Conservation (phyloP, 2,888 invertebrate genomes). For the Trachelus troglodyta region DNA sequence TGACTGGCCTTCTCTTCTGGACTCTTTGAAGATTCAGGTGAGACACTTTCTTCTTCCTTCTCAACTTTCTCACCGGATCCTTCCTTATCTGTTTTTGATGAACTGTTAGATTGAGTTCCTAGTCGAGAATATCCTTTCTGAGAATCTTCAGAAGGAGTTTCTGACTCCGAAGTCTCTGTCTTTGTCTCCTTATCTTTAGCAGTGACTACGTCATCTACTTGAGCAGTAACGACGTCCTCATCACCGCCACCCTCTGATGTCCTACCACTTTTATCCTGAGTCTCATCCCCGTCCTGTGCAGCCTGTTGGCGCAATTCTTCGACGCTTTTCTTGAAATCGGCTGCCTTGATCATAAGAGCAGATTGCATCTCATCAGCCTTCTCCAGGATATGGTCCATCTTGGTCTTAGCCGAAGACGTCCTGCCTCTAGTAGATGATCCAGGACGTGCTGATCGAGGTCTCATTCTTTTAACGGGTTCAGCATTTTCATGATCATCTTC, state of each 20-base stretch:
- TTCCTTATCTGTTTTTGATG: constrained; percentile 2
- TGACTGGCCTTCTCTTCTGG: constrained; percentile 37
- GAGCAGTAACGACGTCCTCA: neutral
- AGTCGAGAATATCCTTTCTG: constrained; percentile 51
- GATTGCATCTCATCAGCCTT: constrained; percentile 47
- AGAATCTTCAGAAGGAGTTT: constrained; percentile 29
- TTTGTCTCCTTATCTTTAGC: constrained; percentile 16
- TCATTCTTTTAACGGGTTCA: constrained; percentile 40
- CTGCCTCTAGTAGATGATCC: constrained; percentile 18
- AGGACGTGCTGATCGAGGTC: constrained; percentile 29
- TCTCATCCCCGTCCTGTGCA: constrained; percentile 12
- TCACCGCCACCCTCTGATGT: constrained; percentile 14
- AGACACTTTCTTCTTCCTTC: constrained; percentile 39
- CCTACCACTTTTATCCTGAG: neutral
- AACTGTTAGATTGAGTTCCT: constrained; percentile 16
- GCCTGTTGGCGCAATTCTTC: constrained; percentile 48
- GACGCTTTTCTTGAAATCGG: constrained; percentile 40
- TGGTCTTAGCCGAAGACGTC: constrained; percentile 27
- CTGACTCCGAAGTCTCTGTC: neutral
- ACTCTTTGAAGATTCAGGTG: constrained; percentile 54
- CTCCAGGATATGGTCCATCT: constrained; percentile 49
- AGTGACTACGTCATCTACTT: constrained; percentile 10
- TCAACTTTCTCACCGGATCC: constrained; percentile 31
- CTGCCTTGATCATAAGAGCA: constrained; percentile 47
- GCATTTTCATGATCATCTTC: constrained; percentile 34